A percentile compares a stretch with the other conserved stretches of the same genome.
Conservation (phyloP, 2,888 invertebrate genomes). For the Petrolisthes manimaculis region DNA sequence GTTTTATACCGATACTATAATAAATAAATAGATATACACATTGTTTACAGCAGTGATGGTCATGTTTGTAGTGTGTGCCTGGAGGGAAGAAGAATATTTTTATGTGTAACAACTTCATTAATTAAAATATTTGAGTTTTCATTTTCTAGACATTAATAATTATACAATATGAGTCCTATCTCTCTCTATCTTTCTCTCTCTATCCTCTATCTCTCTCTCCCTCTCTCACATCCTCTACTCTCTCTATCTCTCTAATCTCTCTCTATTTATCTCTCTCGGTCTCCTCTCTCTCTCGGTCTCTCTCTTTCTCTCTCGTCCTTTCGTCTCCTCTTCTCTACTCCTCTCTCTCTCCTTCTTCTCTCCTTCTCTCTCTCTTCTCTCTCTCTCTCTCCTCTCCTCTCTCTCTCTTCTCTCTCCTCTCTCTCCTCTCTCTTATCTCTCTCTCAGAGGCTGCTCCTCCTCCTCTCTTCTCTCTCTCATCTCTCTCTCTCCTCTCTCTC, state of each 20-base stretch:
- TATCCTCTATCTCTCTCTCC: neutral
- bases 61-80: neutral
- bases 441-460: neutral
- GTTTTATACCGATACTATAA: slow-evolving; percentile 44
- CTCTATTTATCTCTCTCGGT: neutral
- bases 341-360: neutral
- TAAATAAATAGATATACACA: neutral
- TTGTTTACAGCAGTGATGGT: slow-evolving; percentile 11
- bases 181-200: neutral
- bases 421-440: neutral
- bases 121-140: neutral
- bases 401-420: too few species aligned
- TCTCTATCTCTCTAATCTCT: neutral
- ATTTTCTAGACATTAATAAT: neutral
- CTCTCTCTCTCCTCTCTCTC: neutral
- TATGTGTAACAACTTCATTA: neutral
- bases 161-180: neutral
- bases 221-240: neutral
- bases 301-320: neutral
- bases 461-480: neutral
- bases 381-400: neutral
- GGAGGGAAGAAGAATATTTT: too few species aligned
- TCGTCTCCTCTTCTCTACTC: neutral
- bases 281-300: neutral
- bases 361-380: neutral